A percentile compares a stretch with the other conserved stretches of the same genome.
Evolutionary conservation across 2,113 vertebrate species (phyloP).

Genomic region (Numenius arquata): DNA sequence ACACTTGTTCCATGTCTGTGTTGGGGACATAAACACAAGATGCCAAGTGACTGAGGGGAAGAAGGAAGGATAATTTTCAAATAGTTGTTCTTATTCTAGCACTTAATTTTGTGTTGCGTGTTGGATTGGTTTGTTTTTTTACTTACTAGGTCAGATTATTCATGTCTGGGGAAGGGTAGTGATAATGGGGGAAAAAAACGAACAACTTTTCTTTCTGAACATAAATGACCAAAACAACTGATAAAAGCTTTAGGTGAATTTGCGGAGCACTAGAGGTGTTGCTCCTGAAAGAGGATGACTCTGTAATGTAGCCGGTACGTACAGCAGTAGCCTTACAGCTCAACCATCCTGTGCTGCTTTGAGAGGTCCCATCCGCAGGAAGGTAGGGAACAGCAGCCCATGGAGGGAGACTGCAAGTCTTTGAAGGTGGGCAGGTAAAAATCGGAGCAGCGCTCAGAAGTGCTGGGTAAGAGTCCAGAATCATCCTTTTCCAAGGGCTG

Average conservation of each 20-base stretch:
- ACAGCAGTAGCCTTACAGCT: not conserved
- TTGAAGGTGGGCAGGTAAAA: not conserved
- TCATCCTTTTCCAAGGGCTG: too few relatives aligned
- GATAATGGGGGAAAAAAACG: not conserved
- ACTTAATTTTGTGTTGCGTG: not conserved
- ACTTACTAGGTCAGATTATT: not conserved
- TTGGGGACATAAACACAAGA: not conserved
- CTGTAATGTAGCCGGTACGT: accelerated
- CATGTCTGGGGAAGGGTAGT: not conserved
- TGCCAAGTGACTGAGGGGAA: not conserved
- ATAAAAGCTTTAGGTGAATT: not conserved
- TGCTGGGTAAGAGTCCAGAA: not conserved
- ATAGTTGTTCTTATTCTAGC: not conserved
- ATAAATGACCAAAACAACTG: not conserved
- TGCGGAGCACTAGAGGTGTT: not conserved
- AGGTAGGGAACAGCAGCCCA: not conserved
- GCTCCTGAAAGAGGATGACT: not conserved
- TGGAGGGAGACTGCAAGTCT: not conserved
- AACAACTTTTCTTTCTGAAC: not conserved
- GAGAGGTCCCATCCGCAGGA: not conserved
- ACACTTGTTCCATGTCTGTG: not conserved
- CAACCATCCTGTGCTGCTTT: accelerated
- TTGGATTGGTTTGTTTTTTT: not conserved
- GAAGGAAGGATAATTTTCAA: not conserved
- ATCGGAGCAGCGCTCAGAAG: not conserved